Conservation (phyloP, 2,113 vertebrate genomes). For the Paracanthobrama guichenoti region DNA sequence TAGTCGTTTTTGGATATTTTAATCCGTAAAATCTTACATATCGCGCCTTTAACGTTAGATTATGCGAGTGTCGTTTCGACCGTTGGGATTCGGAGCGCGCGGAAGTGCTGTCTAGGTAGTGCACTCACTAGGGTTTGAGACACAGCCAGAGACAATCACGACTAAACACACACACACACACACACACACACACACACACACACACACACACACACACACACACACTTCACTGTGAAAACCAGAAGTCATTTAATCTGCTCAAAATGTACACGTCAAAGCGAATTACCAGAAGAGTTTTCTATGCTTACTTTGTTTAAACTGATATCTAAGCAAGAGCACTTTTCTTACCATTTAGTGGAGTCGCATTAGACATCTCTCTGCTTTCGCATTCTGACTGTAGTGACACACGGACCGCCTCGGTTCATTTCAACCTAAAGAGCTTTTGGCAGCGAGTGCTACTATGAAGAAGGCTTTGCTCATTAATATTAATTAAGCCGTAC, state of each 20-base stretch:
- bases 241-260: background rate
- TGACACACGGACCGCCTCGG: background rate
- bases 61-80: background rate
- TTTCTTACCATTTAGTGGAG: slow-evolving; percentile 67
- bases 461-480: background rate
- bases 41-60: too few relatives aligned
- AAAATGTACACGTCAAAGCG: background rate
- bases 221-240: background rate
- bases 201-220: too few relatives aligned
- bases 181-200: too few relatives aligned
- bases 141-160: background rate
- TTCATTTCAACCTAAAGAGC: background rate
- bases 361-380: slow-evolving; percentile 64
- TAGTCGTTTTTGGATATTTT: too few relatives aligned
- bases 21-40: too few relatives aligned
- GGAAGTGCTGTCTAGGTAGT: background rate
- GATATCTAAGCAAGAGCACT: background rate
- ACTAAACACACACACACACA: background rate
- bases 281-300: background rate
- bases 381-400: background rate
- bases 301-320: background rate
- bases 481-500: background rate
- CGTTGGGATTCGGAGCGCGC: background rate
- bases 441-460: background rate
- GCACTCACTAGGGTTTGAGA: background rate